Percentiles rank a stretch among this genome's conserved stretches.
phyloP scores from a whole-genome alignment of 2,888 invertebrate genomes.

The Aleiodes alternator region DNA sequence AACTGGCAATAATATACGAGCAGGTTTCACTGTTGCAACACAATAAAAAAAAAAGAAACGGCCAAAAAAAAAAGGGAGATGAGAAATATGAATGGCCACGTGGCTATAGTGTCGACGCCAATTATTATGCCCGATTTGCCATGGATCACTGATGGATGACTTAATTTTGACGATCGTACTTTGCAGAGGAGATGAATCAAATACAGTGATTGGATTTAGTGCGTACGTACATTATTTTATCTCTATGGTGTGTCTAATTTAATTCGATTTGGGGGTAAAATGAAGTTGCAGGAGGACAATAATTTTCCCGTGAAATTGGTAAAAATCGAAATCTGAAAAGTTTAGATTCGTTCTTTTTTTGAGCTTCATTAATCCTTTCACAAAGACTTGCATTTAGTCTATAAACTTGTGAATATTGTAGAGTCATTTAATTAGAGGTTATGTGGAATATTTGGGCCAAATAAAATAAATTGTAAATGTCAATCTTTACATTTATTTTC shows the following conservation, averaged over 20 bases:
- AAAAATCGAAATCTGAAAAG: too few relatives aligned
- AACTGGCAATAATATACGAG: conserved; percentile 72
- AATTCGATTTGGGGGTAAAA: background rate
- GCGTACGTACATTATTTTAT: conserved; percentile 66
- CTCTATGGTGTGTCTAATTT: conserved; percentile 40
- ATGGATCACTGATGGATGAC: conserved; percentile 54
- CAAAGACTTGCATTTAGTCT: too few relatives aligned
- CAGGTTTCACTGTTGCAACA: conserved; percentile 72
- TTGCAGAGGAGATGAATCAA: background rate
- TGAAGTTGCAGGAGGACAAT: too few relatives aligned
- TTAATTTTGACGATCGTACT: conserved; percentile 35
- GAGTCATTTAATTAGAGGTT: too few relatives aligned
- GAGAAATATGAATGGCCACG: conserved; percentile 48
- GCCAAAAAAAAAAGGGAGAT: conserved; percentile 32
- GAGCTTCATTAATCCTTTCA: too few relatives aligned
- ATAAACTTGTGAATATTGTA: too few relatives aligned
- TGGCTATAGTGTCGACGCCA: conserved; percentile 54
- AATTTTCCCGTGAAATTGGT: too few relatives aligned
- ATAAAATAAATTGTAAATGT: too few relatives aligned
- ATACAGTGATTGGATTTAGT: conserved; percentile 55
- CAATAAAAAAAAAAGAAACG: too few relatives aligned
- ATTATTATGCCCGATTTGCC: conserved; percentile 57
- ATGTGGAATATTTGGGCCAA: too few relatives aligned
- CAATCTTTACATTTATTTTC: too few relatives aligned
- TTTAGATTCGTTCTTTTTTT: too few relatives aligned